Evolutionary conservation across 1,140 invertebrate genomes (phyloP).

Genomic region (Brachionus rotundiformis): DNA sequence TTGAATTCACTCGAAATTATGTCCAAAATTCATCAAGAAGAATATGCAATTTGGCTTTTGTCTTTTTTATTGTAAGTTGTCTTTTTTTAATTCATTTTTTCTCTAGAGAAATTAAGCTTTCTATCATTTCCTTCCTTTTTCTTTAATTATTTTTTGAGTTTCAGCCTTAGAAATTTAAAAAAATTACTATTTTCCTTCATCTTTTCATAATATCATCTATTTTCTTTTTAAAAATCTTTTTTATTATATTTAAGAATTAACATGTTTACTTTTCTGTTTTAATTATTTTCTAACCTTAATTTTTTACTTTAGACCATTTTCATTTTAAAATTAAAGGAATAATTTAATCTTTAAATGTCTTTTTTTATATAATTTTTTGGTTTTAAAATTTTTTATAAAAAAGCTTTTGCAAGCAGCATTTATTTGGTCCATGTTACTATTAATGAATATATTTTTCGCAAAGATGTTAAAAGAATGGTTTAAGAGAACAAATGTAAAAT

Average conservation of each 20-base stretch:
- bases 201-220: too few species aligned
- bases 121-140: too few species aligned
- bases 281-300: too few species aligned
- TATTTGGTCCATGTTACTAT: conserved; percentile 53
- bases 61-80: conserved; percentile 32
- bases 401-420: conserved; percentile 5
- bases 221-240: too few species aligned
- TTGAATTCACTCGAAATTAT: conserved; percentile 35
- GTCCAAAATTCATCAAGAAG: conserved; percentile 20
- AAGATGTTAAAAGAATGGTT: neutral
- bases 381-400: neutral
- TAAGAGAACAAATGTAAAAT: neutral
- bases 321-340: too few species aligned
- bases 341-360: too few species aligned
- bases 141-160: too few species aligned
- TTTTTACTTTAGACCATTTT: too few species aligned
- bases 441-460: conserved; percentile 55
- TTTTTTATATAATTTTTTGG: neutral
- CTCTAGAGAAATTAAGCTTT: too few species aligned
- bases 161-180: neutral
- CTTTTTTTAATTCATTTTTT: neutral
- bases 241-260: too few species aligned
- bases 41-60: conserved; percentile 21
- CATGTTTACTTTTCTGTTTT: too few species aligned
- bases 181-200: too few species aligned